These are phyloP conservation scores for Helicolenus hilgendorfi DNA, from an alignment of 2,797 vertebrate species.

Conservation along the genomic window DNA sequence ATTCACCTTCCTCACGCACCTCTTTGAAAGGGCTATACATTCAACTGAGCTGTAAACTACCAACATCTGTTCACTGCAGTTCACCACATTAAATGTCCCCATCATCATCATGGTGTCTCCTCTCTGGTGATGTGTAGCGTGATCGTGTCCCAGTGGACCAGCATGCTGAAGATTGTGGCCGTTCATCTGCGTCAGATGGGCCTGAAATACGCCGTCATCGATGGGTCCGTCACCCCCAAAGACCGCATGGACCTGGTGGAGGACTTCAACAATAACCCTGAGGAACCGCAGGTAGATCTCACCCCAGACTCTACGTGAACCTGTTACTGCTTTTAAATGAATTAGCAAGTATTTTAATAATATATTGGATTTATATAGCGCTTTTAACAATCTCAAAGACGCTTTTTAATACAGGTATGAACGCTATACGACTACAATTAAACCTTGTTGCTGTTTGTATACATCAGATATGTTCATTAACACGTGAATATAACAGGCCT, in stretches of 20 bases:
- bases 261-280: conserved; percentile 94
- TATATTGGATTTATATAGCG: too few species aligned
- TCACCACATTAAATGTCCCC: background rate
- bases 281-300: conserved; percentile 91
- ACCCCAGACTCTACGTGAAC: background rate
- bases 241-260: conserved; percentile 96
- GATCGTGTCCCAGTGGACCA: conserved; percentile 98
- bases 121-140: conserved; percentile 88
- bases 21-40: too few species aligned
- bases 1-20: too few species aligned
- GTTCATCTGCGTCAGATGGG: conserved; percentile 90
- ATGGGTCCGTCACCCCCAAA: conserved; percentile 95
- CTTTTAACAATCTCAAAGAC: too few species aligned
- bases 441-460: background rate
- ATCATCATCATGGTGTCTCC: background rate
- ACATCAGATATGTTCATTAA: background rate
- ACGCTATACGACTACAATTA: background rate
- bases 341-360: too few species aligned
- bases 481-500: too few species aligned
- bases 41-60: too few species aligned
- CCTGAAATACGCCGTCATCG: conserved; percentile 90
- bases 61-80: too few species aligned
- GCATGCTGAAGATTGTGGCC: conserved; percentile 94
- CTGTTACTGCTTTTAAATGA: background rate
- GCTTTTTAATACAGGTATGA: background rate